These are phyloP conservation scores for Diplogasteroides magnus DNA, from an alignment of 1,140 invertebrate genomes.

Conservation along the genomic window DNA sequence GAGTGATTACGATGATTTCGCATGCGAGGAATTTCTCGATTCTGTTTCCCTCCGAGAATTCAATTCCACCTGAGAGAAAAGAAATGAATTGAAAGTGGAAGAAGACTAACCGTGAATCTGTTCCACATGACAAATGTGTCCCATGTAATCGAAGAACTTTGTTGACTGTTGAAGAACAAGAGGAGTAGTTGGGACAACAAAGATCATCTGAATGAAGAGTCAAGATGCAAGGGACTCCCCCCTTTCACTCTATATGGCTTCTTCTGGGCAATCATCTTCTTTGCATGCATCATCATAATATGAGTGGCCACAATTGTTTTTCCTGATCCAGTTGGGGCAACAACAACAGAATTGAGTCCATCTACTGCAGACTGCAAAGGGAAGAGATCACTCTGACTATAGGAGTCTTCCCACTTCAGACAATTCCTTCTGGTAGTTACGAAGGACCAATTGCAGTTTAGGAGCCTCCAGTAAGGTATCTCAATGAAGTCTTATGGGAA, in stretches of 20 bases:
- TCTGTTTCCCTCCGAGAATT: neutral
- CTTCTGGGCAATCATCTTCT: neutral
- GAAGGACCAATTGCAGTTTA: no score
- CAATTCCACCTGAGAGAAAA: slow-evolving; percentile 15
- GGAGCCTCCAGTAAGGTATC: no score
- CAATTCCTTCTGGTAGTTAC: no score
- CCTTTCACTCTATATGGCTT: slow-evolving; percentile 1
- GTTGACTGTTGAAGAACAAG: slow-evolving; percentile 30
- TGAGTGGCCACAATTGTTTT: slow-evolving; percentile 30
- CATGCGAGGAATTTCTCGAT: slow-evolving; percentile 9
- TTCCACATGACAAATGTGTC: no score
- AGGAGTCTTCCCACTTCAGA: no score
- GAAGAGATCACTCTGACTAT: no score
- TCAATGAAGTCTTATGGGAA: no score
- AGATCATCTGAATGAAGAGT: slow-evolving; percentile 20
- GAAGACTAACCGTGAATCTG: neutral
- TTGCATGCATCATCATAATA: slow-evolving; percentile 21
- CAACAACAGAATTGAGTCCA: slow-evolving; percentile 30
- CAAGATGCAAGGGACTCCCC: neutral
- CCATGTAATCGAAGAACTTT: slow-evolving; percentile 20
- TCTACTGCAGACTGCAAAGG: slow-evolving; percentile 12
- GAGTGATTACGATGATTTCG: slow-evolving; percentile 29
- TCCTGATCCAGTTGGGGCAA: slow-evolving; percentile 37
- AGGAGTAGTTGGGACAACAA: slow-evolving; percentile 33
- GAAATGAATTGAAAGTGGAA: neutral